Base-by-base conservation (phyloP, 2,797 vertebrate genomes). In the Cyprinella venusta region DNA sequence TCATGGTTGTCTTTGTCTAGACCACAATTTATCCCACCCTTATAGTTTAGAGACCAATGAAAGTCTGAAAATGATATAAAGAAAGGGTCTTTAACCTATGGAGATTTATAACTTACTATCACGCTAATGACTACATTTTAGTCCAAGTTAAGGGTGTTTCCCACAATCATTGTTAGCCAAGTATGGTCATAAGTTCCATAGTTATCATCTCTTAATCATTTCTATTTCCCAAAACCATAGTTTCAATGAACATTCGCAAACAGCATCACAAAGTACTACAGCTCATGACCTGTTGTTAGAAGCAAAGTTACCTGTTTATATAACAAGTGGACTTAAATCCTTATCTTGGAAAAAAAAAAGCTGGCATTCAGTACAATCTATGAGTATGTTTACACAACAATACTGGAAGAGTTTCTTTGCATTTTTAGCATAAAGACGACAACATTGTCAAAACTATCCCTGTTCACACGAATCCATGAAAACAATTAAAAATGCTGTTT, bases 1-100 rank as follows among this genome's bases (percentile, higher is more conserved):
- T 80, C 82, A 69, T 69, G 24, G 42, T 81, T 15, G 52, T 72
- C 64, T 80, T 56, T 77, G 33, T 72, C 59, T 78, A 86, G 68
- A 83, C 81, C 54, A 76, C 54, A 84, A 30, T 69, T 61, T 42
- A 71, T 45, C 26, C 70, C 40, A 81, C 71, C 48, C 65, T 65
- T 67, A 81, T 38, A 69, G 67, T 65, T 82, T 52, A 65, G 69
- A 83, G 30, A 69, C 54, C 42, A 50, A 8, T 64, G 19, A 77
- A 30, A 13, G 30, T 50, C 38, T 84, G 76, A 30, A 80, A 19
- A 80, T 59, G 10, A 56, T 54, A n/a, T 72, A 21, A 76, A 63
- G n/a, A 42, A 72, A 84, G 56, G 13, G 21, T 74, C 9, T 70
- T 45, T 42, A 50, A 45, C 26, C 18, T 36, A 18, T 10, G 42